Base-by-base conservation (phyloP, 1,140 invertebrate species). In the Saccostrea echinata region DNA sequence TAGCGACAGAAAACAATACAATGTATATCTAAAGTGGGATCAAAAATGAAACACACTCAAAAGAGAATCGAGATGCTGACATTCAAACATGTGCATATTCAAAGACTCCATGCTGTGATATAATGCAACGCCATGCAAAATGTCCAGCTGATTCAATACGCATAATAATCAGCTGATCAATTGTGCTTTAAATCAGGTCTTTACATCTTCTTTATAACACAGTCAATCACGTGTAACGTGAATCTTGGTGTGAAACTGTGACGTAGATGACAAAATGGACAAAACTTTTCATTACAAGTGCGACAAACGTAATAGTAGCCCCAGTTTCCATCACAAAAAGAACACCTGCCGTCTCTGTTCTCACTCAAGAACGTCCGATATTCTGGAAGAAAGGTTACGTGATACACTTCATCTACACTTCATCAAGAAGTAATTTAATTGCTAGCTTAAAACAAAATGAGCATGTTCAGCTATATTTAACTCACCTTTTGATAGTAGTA, bases 221-320 rank as follows among this genome's bases (percentile, higher is more conserved):
- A 30, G 68, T 76, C 30, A 18, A 76, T 76, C 68, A 76, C 68
- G 68, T 76, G 68, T 30, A 76, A 33, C 24, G 68, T 30, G 12
- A 76, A 76, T 33, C 68, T 76, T 12, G 68, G 68, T 4, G 68
- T 76, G 11, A 30, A 30, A 11, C 16, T 76, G 27, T 76, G 68
- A 18, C 68, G 68, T 27, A 76, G 68, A 27, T 30, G 68, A 33
- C 68, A 76, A 18, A 76, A 33, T 33, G 30, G 68, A 76, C 68
- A 76, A 27, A 76, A 76, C 27, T 76, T 27, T 33, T 76, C 68
- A 27, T 33, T 76, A 30, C 68, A 76, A 0, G 68, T 76, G 27
- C 30, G 27, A 76, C 68, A 76, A 16, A 76, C 27, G 16, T 76
- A 76, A 13, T 35, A 27, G 30, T 76, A 76, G 11, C 16, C 30